phyloP scores from a whole-genome alignment of 2,797 vertebrate species.

The Sebastes matsubarae region DNA sequence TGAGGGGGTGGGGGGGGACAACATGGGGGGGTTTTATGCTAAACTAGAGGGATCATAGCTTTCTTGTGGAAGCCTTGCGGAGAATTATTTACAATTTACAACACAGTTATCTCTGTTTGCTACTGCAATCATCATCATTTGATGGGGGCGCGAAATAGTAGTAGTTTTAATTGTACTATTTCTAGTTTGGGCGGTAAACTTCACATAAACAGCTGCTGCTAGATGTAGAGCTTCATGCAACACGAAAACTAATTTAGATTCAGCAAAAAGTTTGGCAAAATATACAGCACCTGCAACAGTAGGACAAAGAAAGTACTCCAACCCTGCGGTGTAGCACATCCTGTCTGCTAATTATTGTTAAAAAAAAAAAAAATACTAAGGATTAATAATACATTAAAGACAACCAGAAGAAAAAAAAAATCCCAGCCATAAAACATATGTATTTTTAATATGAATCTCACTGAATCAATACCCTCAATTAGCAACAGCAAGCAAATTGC shows the following conservation, averaged over 20 bases:
- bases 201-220: conserved; percentile 18
- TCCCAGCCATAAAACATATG: conserved; percentile 83
- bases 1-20: conserved; percentile 48
- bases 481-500: conserved; percentile 94
- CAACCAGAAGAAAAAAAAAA: conserved; percentile 66
- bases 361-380: conserved; percentile 73
- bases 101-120: conserved; percentile 4
- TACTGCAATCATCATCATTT: neutral
- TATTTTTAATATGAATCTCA: conserved; percentile 91
- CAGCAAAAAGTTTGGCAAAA: conserved; percentile 66
- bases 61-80: conserved; percentile 9
- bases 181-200: conserved; percentile 12
- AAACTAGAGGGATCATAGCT: conserved; percentile 32
- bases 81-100: conserved; percentile 26
- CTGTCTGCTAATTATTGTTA: conserved; percentile 80
- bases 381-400: conserved; percentile 86
- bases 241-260: conserved; percentile 50
- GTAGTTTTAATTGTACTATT: conserved; percentile 10
- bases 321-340: conserved; percentile 73
- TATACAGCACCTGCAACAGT: conserved; percentile 60
- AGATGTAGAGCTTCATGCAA: neutral
- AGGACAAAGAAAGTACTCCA: conserved; percentile 69
- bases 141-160: neutral
- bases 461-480: conserved; percentile 94
- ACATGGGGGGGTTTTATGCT: conserved; percentile 25